phyloP scores from a whole-genome alignment of 2,888 invertebrate species.

The Pollenia labialis region DNA sequence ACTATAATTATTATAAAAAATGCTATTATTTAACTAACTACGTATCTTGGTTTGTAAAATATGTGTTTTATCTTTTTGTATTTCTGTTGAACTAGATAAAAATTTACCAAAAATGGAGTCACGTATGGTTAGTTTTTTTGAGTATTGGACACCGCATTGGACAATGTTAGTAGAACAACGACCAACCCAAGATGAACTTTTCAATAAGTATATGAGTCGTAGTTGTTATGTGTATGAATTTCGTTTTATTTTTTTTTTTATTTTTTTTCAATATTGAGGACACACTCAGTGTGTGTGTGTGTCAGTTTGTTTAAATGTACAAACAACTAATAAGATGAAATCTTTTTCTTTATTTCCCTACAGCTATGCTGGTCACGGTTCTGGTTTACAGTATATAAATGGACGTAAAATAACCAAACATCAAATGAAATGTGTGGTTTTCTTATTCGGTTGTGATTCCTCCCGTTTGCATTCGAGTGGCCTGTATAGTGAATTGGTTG shows the following conservation, averaged over 20 bases:
- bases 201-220: slow-evolving; percentile 84
- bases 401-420: slow-evolving; percentile 86
- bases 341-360: slow-evolving; percentile 59
- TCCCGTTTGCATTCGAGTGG: slow-evolving; percentile 83
- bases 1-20: not conserved
- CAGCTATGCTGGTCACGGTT: slow-evolving; percentile 90
- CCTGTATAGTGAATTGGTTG: slow-evolving; percentile 84
- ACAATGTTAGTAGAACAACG: slow-evolving; percentile 83
- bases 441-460: slow-evolving; percentile 89
- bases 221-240: slow-evolving; percentile 87
- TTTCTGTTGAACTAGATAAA: slow-evolving; percentile 75
- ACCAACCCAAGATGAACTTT: slow-evolving; percentile 85
- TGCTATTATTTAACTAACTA: not conserved
- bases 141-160: slow-evolving; percentile 85
- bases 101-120: slow-evolving; percentile 84
- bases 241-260: too few species aligned
- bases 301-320: slow-evolving; percentile 15
- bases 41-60: not conserved
- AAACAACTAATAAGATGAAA: slow-evolving; percentile 46
- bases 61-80: not conserved
- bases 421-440: slow-evolving; percentile 85
- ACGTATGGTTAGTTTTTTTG: slow-evolving; percentile 84
- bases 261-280: slow-evolving; percentile 32
- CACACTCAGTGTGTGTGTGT: not conserved
- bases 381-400: slow-evolving; percentile 86